Evolutionary conservation across 2,113 vertebrate species (phyloP), one percentile per base, ranked within the genome.

Genomic region (Emydocephalus ijimae): DNA sequence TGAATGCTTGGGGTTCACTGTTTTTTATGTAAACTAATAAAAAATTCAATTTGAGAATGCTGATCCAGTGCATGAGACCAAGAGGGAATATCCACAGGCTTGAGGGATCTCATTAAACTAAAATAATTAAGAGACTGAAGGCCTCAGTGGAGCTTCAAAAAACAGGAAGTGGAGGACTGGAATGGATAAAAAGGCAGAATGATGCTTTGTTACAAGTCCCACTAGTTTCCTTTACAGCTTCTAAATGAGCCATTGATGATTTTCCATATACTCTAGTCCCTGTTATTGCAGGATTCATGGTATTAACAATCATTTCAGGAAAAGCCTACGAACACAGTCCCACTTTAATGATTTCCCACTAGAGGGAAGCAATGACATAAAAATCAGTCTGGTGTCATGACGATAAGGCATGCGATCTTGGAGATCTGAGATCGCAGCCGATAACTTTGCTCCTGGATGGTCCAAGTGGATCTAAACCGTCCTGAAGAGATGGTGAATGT

Each of bases 341-440:
- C 29, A 5, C 9, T 88, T 85, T 85, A 26, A 87, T 15, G 29
- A 81, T 90, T 45, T 5, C 20, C 50, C 93, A 56, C 88, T 86
- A 90, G 93, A 89, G 91, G 91, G 93, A 86, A 50, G 91, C 59
- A 69, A 39, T 34, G 14, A 21, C 93, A 89, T 90, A 92, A 21
- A 56, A 64, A 89, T 12, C 90, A 43, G 8, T 7, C 43, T 43
- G 43, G 43, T 2, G 43, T 43, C 43, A 43, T 2, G 43, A 43
- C 43, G 43, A 43, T 43, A 43, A 2, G 43, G 43, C 43, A 43
- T 43, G 43, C 43, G 43, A 43, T 43, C 43, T 43, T 43, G 43
- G 43, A 43, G 43, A 43, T 43, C 43, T 43, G 43, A 43, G 43
- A 43, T 43, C 43, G 43, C 43, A 43, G 43, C 2, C 43, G 3